Evolutionary conservation across 1,140 invertebrate genomes (phyloP).

Genomic region (Coelopa frigida): DNA sequence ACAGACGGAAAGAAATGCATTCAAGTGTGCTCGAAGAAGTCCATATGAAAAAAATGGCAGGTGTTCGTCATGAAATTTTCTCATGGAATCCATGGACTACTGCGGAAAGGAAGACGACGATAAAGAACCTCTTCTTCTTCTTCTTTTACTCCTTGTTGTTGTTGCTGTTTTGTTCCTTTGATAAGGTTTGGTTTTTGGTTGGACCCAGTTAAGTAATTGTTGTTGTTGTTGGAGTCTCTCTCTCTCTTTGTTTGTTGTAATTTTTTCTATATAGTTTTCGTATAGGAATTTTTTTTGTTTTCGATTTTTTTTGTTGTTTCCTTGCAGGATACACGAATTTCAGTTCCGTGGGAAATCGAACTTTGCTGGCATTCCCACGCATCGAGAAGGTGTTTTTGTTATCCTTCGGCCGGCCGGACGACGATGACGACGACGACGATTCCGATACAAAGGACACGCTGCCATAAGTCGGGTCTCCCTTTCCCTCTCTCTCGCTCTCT

Average conservation of each 20-base stretch:
- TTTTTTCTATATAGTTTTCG: background rate
- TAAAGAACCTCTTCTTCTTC: too few species aligned
- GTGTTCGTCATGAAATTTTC: conserved; percentile 42
- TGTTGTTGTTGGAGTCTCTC: background rate
- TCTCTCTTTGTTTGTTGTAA: background rate
- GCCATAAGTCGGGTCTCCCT: too few species aligned
- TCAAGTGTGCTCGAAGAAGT: conserved; percentile 19
- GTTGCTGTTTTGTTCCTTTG: background rate
- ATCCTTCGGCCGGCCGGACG: conserved; percentile 1
- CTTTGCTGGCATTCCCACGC: conserved; percentile 15
- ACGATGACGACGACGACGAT: too few species aligned
- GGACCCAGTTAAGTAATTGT: conserved; percentile 5
- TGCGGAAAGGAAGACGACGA: conserved; percentile 11
- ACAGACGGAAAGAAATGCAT: conserved; percentile 28
- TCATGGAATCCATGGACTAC: conserved; percentile 21
- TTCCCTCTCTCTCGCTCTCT: too few species aligned
- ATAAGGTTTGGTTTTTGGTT: conserved; percentile 5
- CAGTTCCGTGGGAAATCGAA: conserved; percentile 16
- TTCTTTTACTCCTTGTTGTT: background rate
- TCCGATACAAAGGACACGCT: too few species aligned
- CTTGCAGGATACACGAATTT: background rate
- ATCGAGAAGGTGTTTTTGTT: conserved; percentile 15
- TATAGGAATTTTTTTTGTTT: background rate
- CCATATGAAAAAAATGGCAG: conserved; percentile 32
- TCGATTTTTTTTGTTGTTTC: background rate